Evolutionary conservation across 2,113 vertebrate genomes (phyloP).

Genomic region (Centropus bengalensis): DNA sequence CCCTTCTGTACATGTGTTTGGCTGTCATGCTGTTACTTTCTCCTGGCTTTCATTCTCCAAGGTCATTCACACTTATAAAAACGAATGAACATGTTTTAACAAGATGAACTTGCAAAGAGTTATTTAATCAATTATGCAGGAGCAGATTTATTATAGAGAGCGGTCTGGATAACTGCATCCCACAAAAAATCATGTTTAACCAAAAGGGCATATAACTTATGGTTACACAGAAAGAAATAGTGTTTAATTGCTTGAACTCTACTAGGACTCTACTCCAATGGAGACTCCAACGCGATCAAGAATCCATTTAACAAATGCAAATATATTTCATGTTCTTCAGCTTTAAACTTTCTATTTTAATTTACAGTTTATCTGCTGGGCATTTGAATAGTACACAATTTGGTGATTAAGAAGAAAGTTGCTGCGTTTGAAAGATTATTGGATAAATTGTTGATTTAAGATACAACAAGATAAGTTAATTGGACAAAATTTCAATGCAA

Average conservation of each 20-base stretch:
- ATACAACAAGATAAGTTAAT: neutral
- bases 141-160: slow-evolving; percentile 33
- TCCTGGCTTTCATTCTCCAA: neutral
- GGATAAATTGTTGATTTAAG: neutral
- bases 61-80: neutral
- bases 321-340: neutral
- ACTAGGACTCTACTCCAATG: neutral
- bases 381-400: neutral
- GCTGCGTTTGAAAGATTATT: neutral
- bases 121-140: slow-evolving; percentile 61
- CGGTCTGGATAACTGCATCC: neutral
- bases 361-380: neutral
- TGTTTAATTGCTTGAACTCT: slow-evolving; percentile 21
- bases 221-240: neutral
- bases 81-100: neutral
- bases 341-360: neutral
- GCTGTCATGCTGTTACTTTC: neutral
- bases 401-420: neutral
- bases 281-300: neutral
- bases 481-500: neutral
- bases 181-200: slow-evolving; percentile 9
- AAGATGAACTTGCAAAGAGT: slow-evolving; percentile 31
- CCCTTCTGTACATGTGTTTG: neutral
- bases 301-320: slow-evolving; percentile 1
- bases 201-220: neutral